Base-by-base conservation (phyloP, 2,113 vertebrate genomes). In the Abramis brama region DNA sequence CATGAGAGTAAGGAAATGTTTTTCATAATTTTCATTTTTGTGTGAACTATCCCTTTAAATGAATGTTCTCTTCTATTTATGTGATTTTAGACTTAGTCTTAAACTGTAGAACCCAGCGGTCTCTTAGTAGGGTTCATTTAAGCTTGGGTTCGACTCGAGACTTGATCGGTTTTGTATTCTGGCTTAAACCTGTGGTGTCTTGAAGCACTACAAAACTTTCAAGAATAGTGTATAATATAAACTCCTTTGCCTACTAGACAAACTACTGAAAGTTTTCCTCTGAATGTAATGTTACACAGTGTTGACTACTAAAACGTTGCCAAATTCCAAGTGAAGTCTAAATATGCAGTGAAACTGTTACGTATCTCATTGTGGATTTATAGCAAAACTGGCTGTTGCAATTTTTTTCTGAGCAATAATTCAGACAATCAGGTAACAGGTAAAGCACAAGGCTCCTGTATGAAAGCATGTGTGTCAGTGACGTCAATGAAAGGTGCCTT, bases 401-500 rank as follows among this genome's bases (percentile, higher is more conserved):
- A 36, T 52, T 33, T 85, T 52, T 55, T 83, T 84, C 90, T 92
- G 94, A 96, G 95, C 94, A 96, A 96, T 96, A 93, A 60, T 55
- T 59, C 60, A 92, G 91, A 92, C 92, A 90, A 90, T 91, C 91
- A 92, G 91, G 89, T 91, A 87, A 92, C 91, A 94, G 91, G 84
- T 91, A 93, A 95, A 95, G 95, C 94, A 95, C 92, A 88, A 93
- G 91, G 92, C 94, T 90, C 91, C 94, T 93, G 94, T 94, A 92
- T 89, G 89, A 88, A 90, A 89, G 92, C 93, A 94, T 57, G 30
- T 23, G 94, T 95, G 94, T 95, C 95, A 94, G 96, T 95, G 95
- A 75, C 43, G 3, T 75, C 73, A 50, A 50, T 93, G 93, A 92
- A 93, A 79, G 39, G 59, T 79, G 77, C 79, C 43, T 66, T 47